Evolutionary conservation across 2,113 vertebrate genomes (phyloP).

Genomic region (Oceanites oceanicus): DNA sequence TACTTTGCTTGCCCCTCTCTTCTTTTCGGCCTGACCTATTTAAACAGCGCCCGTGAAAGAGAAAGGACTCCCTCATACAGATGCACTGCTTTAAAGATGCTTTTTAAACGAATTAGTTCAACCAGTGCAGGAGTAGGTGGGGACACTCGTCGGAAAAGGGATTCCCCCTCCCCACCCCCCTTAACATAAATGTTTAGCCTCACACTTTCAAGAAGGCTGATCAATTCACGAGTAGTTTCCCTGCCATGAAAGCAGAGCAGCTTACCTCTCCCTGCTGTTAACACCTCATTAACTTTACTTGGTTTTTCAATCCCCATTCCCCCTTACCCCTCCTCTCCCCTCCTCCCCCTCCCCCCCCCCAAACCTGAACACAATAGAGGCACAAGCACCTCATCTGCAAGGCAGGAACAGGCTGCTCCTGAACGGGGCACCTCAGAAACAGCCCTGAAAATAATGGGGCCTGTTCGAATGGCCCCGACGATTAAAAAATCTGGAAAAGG

Average conservation of each 20-base stretch:
- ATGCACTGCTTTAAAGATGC: not conserved
- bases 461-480: fast-evolving
- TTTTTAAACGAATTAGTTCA: not conserved
- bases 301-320: not conserved
- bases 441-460: not conserved
- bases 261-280: not conserved
- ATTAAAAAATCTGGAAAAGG: not conserved
- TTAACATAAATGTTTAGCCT: not conserved
- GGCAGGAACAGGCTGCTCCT: not conserved
- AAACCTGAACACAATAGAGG: not conserved
- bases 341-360: not conserved
- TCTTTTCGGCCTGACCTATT: not conserved
- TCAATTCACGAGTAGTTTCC: not conserved
- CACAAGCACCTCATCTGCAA: not conserved
- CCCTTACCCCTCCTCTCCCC: too few species aligned
- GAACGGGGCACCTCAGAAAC: not conserved
- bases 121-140: not conserved
- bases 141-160: not conserved
- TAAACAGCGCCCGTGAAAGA: not conserved
- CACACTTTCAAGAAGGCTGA: not conserved
- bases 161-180: too few species aligned
- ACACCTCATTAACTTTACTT: not conserved
- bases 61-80: not conserved
- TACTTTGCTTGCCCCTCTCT: not conserved
- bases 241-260: not conserved